Conservation (phyloP, 2,888 invertebrate species). For the Chalcosyrphus nemorum region DNA sequence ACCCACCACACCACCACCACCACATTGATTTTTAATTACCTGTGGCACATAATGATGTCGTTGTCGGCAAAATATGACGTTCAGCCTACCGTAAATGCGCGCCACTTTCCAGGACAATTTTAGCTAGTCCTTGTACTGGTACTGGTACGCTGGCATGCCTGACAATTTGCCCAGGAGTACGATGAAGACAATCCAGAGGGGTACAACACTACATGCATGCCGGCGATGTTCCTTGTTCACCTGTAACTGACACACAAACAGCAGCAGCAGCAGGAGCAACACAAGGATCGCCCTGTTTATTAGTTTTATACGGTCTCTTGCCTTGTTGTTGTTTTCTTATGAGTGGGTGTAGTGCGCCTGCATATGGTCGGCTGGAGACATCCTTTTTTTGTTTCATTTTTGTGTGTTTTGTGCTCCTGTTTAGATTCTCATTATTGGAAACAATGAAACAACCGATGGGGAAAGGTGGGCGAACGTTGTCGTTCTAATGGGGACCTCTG, state of each 20-base stretch:
- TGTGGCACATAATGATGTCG: slow-evolving; percentile 58
- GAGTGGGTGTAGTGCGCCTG: neutral
- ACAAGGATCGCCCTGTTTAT: slow-evolving; percentile 57
- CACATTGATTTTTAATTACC: slow-evolving; percentile 69
- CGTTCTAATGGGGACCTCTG: slow-evolving; percentile 9
- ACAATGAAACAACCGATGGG: slow-evolving; percentile 64
- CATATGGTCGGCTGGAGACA: slow-evolving; percentile 20
- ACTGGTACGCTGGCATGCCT: no score
- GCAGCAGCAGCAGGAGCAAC: slow-evolving; percentile 50
- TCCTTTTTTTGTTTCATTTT: slow-evolving; percentile 26
- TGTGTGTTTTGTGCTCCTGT: no score
- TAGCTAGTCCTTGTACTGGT: slow-evolving; percentile 40
- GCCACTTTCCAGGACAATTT: slow-evolving; percentile 55
- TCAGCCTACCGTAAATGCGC: slow-evolving; percentile 60
- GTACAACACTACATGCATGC: slow-evolving; percentile 26
- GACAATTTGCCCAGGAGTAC: slow-evolving; percentile 39
- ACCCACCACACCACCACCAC: neutral
- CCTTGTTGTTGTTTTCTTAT: neutral
- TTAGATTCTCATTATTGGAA: slow-evolving; percentile 72
- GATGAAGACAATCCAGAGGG: slow-evolving; percentile 21
- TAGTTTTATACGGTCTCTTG: slow-evolving; percentile 55
- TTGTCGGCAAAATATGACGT: slow-evolving; percentile 50
- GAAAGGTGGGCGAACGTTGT: slow-evolving; percentile 27
- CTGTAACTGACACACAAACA: slow-evolving; percentile 69
- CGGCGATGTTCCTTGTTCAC: slow-evolving; percentile 53